Evolutionary conservation across 2,797 vertebrate species (phyloP).

Genomic region (Danio jaintianensis): DNA sequence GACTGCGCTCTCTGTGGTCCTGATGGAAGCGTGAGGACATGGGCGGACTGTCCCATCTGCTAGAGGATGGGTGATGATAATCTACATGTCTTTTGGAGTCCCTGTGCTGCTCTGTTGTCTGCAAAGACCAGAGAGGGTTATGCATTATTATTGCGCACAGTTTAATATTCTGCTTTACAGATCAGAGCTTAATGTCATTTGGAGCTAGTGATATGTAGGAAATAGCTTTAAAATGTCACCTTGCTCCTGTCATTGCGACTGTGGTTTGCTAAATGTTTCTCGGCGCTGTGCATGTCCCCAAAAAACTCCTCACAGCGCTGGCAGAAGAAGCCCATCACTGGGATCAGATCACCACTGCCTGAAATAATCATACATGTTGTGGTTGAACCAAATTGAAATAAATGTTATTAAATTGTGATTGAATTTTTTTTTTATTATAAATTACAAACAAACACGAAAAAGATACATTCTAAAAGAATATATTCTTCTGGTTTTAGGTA

Average conservation of each 20-base stretch:
- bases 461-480: too few species aligned
- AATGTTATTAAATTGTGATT: too few species aligned
- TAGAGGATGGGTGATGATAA: background rate
- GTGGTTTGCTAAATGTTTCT: conserved; percentile 83
- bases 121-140: background rate
- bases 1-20: conserved; percentile 28
- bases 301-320: conserved; percentile 93
- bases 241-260: conserved; percentile 78
- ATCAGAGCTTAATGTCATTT: background rate
- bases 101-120: conserved; percentile 21
- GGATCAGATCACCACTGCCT: conserved; percentile 89
- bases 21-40: background rate
- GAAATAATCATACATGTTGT: conserved; percentile 59
- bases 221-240: conserved; percentile 70
- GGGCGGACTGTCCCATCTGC: conserved; percentile 38
- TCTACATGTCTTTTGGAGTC: conserved; percentile 35
- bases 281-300: conserved; percentile 86
- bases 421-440: too few species aligned
- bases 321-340: conserved; percentile 93
- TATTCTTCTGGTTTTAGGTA: too few species aligned
- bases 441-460: too few species aligned
- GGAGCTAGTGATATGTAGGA: background rate
- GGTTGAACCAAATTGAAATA: background rate
- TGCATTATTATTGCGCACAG: background rate
- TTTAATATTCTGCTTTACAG: background rate